Conservation (phyloP, 2,888 invertebrate genomes). For the Tachystola acroxantha region DNA sequence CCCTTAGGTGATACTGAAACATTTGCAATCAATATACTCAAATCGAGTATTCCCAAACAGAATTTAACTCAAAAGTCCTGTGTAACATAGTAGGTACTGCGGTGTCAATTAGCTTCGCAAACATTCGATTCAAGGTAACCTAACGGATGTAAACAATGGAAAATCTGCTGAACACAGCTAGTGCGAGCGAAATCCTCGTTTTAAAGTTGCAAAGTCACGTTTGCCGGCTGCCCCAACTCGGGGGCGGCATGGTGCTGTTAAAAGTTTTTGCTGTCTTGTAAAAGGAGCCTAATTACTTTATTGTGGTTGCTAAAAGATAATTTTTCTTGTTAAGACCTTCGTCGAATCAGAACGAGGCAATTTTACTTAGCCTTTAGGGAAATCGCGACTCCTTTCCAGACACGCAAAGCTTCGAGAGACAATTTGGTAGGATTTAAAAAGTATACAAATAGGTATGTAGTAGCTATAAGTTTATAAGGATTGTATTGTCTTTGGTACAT, state of each 20-base stretch:
- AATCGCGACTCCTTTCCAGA: not conserved
- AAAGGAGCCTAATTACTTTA: conserved; percentile 35
- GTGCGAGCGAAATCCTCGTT: conserved; percentile 6
- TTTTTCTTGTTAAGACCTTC: conserved; percentile 3
- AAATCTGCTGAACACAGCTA: conserved; percentile 3
- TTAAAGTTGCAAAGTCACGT: conserved; percentile 40
- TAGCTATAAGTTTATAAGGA: too few species aligned
- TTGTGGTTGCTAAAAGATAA: conserved; percentile 11
- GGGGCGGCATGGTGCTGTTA: not conserved
- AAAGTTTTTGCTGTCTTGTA: conserved; percentile 13
- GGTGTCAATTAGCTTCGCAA: not conserved
- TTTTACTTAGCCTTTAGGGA: conserved; percentile 2
- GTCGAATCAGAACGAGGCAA: not conserved
- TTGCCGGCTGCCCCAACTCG: conserved; percentile 12
- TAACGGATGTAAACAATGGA: conserved; percentile 1
- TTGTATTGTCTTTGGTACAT: too few species aligned
- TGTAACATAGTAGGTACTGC: too few species aligned
- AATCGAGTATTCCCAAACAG: too few species aligned
- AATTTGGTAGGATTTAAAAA: too few species aligned
- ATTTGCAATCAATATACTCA: too few species aligned
- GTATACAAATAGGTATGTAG: not conserved
- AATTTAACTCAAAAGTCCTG: too few species aligned
- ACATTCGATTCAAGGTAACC: not conserved
- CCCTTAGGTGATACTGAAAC: too few species aligned
- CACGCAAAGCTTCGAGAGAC: not conserved